These are phyloP conservation scores for Tubiluchus corallicola DNA, from an alignment of 2,888 invertebrate species.

Conservation along the genomic window DNA sequence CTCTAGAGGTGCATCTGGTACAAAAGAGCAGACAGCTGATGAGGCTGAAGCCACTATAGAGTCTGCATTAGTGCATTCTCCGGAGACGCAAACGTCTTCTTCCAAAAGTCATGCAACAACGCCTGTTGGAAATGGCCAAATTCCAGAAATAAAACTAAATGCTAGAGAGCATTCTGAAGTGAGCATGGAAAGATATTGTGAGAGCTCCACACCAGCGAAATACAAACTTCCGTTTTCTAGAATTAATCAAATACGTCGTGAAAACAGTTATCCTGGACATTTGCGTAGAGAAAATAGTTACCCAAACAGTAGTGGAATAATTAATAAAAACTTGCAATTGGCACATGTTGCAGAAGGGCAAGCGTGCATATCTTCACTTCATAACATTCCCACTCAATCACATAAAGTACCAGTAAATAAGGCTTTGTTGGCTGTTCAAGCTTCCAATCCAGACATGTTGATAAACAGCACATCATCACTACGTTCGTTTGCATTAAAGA, in stretches of 20 bases:
- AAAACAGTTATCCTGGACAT: neutral
- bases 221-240: too few relatives aligned
- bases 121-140: slow-evolving; percentile 1
- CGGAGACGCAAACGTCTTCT: neutral
- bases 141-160: too few relatives aligned
- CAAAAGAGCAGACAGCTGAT: neutral
- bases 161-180: too few relatives aligned
- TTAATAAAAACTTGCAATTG: neutral
- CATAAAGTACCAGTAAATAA: neutral
- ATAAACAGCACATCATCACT: neutral
- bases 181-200: too few relatives aligned
- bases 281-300: neutral
- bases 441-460: neutral
- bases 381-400: neutral
- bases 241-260: neutral
- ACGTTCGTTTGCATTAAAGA: neutral
- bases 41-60: neutral
- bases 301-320: neutral
- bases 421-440: neutral
- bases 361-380: neutral
- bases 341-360: neutral
- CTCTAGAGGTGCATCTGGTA: neutral
- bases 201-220: too few relatives aligned
- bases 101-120: neutral
- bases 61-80: too few relatives aligned